phyloP scores from a whole-genome alignment of 2,113 vertebrate genomes.

The Agapornis roseicollis region DNA sequence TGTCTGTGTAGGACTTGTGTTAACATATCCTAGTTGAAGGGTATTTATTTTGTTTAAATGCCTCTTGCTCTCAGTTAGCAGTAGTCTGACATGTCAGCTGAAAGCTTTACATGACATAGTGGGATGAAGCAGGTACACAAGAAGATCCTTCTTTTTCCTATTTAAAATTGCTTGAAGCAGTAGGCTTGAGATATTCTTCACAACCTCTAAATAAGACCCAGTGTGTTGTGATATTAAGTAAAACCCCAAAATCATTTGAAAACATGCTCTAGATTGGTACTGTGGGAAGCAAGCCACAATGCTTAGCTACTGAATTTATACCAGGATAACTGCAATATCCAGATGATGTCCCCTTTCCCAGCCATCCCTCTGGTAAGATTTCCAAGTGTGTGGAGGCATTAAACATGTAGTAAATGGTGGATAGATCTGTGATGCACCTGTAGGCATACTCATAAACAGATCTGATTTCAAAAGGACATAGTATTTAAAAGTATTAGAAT shows the following conservation, averaged over 20 bases:
- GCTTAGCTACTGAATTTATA: background rate
- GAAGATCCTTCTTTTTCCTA: background rate
- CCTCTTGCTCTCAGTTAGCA: background rate
- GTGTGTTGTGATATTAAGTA: background rate
- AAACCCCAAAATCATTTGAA: background rate
- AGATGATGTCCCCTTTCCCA: background rate
- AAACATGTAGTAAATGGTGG: background rate
- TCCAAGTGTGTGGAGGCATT: background rate
- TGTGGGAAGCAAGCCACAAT: background rate
- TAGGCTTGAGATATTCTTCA: background rate
- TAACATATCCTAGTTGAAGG: background rate
- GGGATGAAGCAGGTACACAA: background rate
- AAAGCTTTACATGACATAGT: background rate
- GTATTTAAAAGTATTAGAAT: background rate
- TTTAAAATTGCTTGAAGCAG: background rate
- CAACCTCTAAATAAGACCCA: fast-evolving
- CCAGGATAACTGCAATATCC: background rate
- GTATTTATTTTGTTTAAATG: background rate
- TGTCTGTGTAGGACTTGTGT: background rate
- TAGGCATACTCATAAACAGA: background rate
- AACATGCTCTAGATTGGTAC: fast-evolving
- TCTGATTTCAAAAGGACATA: background rate
- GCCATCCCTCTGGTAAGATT: background rate
- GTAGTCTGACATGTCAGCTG: background rate
- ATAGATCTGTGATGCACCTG: background rate